Evolutionary conservation across 2,888 invertebrate genomes (phyloP), one percentile per base, ranked within the genome.

Genomic region (Torymus tubicola): DNA sequence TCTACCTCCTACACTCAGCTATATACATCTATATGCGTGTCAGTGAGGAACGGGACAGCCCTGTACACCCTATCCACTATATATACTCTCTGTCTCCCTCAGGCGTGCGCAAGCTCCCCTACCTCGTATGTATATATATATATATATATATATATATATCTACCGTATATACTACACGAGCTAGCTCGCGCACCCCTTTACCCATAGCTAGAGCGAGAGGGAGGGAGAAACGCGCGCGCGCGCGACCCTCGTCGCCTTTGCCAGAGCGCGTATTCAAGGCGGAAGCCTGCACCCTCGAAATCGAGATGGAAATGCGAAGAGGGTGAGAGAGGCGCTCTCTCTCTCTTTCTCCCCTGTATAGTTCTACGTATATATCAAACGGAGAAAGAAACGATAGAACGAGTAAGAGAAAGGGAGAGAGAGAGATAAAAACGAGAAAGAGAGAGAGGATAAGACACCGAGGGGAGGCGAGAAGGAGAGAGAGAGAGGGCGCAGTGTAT

Each of bases 271-370:
- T 73, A 72, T 73, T 77, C 81, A 65, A 81, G 78, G 78, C 70
- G 81, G 65, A 73, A 76, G 61, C 73, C 69, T 77, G 79, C 79
- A 80, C 82, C 82, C 82, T 80, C 80, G 79, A 73, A 72, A 67
- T 74, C 80, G 80, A 78, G 73, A 82, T 82, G 82, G 82, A 80
- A 82, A 82, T 80, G 74, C 73, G 71, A 78, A 73, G 77, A 78
- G 81, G 82, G 77, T 75, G 80, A 8, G 42, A 42, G 42, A 42
- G 8, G 5, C 31, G 3, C 31, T 31, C 31, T 31, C 31, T 31
- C 42, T 42, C 42, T 42, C 42, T 42, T 8, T 42, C 42, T 42
- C 42, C 8, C 42, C 8, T 8, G 8, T 8, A 8, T 42, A 42
- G 42, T 42, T 42, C 5, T 42, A 42, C 8, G 42, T 67, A 55